Conservation (phyloP, 2,888 invertebrate species). For the Pyrochroa serraticornis region DNA sequence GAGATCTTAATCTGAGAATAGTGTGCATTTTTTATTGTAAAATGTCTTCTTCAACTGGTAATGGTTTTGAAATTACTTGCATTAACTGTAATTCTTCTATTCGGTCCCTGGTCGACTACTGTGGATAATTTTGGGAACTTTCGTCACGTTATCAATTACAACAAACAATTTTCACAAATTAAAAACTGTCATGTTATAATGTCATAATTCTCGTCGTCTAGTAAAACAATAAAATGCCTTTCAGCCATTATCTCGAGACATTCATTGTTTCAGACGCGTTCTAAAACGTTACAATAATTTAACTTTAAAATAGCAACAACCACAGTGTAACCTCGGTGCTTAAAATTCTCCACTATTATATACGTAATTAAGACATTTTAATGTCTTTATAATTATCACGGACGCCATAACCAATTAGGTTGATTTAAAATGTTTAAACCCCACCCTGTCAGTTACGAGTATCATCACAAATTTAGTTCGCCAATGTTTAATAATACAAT, state of each 20-base stretch:
- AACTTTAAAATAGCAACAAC: too few species aligned
- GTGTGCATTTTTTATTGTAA: conserved; percentile 6
- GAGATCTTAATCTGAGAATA: conserved; percentile 3
- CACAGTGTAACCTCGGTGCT: too few species aligned
- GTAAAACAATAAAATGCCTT: background rate
- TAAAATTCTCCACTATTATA: too few species aligned
- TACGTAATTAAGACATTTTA: too few species aligned
- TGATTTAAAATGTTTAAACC: too few species aligned
- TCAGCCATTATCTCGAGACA: background rate
- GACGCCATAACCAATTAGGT: too few species aligned
- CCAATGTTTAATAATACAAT: too few species aligned
- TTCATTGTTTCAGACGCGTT: background rate
- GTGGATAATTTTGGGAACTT: background rate
- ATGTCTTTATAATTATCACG: too few species aligned
- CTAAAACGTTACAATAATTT: too few species aligned
- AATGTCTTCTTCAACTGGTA: conserved; percentile 14
- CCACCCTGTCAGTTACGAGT: too few species aligned
- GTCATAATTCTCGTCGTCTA: conserved; percentile 1
- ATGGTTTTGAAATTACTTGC: conserved; percentile 24
- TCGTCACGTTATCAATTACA: background rate
- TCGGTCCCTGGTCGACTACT: conserved; percentile 9
- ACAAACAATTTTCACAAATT: conserved; percentile 6
- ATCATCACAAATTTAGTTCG: too few species aligned
- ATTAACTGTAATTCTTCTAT: conserved; percentile 20
- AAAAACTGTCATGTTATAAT: background rate